Conservation (phyloP, 2,888 invertebrate species). For the Catonia carolina region DNA sequence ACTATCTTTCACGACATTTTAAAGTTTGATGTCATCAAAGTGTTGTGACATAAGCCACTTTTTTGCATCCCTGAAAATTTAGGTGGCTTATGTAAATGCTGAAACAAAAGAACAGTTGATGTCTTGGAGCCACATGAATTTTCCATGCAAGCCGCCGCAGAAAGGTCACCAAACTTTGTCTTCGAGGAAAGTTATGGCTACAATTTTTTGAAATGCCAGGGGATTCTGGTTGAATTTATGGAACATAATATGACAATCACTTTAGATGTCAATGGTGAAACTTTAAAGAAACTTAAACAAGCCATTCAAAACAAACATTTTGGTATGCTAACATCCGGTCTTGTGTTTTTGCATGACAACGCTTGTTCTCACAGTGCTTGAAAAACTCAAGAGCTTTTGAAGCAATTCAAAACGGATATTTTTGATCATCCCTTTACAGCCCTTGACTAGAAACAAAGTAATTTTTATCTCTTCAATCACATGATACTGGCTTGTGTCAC, state of each 20-base stretch:
- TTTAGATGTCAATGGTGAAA: not conserved
- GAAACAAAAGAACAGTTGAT: too few relatives aligned
- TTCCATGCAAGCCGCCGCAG: too few relatives aligned
- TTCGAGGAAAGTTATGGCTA: too few relatives aligned
- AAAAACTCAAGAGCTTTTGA: slow-evolving; percentile 12
- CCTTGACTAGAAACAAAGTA: not conserved
- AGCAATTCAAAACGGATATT: not conserved
- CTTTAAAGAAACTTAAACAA: not conserved
- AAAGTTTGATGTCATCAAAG: too few relatives aligned
- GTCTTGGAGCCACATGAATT: too few relatives aligned
- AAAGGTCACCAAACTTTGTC: too few relatives aligned
- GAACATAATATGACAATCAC: not conserved
- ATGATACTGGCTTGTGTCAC: not conserved
- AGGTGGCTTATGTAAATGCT: too few relatives aligned
- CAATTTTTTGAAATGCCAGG: not conserved
- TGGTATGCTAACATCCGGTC: not conserved
- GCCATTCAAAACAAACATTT: slow-evolving; percentile 1
- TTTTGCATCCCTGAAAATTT: too few relatives aligned
- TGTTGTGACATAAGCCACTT: too few relatives aligned
- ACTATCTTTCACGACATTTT: too few relatives aligned
- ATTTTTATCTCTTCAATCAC: not conserved
- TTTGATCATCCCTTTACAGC: not conserved
- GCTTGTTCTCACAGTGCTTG: slow-evolving; percentile 13
- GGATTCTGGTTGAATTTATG: not conserved
- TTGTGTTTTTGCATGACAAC: slow-evolving; percentile 12